Conservation (phyloP, 2,888 invertebrate species). For the Pammene aurita region DNA sequence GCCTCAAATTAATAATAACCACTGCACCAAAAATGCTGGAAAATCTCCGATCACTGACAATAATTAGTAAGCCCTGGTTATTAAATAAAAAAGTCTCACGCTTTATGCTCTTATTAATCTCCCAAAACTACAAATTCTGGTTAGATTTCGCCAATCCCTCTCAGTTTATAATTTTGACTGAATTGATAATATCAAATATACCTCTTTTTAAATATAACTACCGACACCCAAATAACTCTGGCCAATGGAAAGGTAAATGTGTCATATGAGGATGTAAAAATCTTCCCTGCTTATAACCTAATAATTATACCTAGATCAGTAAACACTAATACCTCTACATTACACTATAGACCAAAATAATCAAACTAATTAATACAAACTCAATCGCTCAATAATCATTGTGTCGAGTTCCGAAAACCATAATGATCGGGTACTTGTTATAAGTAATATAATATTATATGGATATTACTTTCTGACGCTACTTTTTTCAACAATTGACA, state of each 20-base stretch:
- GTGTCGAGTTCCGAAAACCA: neutral
- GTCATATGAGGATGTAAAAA: conserved; percentile 24
- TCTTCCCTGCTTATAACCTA: conserved; percentile 60
- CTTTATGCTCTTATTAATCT: no score
- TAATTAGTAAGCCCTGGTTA: no score
- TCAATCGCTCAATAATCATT: neutral
- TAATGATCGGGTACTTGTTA: no score
- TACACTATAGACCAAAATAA: conserved; percentile 47
- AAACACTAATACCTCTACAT: conserved; percentile 54
- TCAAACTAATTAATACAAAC: conserved; percentile 6
- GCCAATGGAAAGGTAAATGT: conserved; percentile 29
- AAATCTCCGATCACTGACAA: no score
- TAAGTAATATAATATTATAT: neutral
- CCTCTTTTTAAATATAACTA: conserved; percentile 4
- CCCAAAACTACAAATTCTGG: no score
- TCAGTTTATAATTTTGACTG: no score
- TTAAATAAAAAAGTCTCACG: no score
- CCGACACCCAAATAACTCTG: conserved; percentile 7
- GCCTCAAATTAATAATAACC: no score
- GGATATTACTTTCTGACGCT: neutral
- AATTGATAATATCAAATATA: no score
- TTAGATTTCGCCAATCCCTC: no score
- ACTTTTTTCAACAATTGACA: neutral
- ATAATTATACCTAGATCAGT: conserved; percentile 55
- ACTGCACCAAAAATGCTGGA: no score